phyloP scores from a whole-genome alignment of 2,797 vertebrate species.

The Bovichtus variegatus region DNA sequence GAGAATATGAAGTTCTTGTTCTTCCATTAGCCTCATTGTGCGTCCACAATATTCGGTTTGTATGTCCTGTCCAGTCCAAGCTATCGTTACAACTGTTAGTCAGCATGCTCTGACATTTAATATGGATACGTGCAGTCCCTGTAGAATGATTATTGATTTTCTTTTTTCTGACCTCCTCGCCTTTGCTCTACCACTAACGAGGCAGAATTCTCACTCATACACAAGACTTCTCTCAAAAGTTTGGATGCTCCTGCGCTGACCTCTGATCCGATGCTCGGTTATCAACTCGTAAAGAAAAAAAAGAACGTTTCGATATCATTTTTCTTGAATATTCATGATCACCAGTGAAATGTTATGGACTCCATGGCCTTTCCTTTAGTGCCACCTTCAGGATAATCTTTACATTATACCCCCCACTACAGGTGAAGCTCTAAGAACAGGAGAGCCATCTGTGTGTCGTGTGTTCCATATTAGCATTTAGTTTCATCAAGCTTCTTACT shows the following conservation, averaged over 20 bases:
- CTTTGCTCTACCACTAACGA: background rate
- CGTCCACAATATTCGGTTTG: too few relatives aligned
- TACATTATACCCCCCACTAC: background rate
- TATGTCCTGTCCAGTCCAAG: background rate
- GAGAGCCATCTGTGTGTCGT: background rate
- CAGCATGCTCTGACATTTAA: background rate
- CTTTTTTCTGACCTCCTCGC: conserved; percentile 18
- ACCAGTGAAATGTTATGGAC: background rate
- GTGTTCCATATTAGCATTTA: background rate
- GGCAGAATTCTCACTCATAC: background rate
- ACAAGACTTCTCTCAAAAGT: background rate
- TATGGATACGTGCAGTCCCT: background rate
- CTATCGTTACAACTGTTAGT: background rate
- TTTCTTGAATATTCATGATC: background rate
- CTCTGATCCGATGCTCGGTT: background rate
- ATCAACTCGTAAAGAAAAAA: background rate
- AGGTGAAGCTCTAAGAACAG: background rate
- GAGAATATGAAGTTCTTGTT: too few relatives aligned
- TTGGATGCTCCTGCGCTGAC: background rate
- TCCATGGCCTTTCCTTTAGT: background rate
- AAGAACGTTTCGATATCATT: background rate
- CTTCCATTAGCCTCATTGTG: too few relatives aligned
- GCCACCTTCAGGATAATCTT: background rate
- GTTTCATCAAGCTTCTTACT: background rate
- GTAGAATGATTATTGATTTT: conserved; percentile 11